These are phyloP conservation scores for Petrocephalus zakoni DNA, from an alignment of 2,113 vertebrate genomes.

Conservation along the genomic window DNA sequence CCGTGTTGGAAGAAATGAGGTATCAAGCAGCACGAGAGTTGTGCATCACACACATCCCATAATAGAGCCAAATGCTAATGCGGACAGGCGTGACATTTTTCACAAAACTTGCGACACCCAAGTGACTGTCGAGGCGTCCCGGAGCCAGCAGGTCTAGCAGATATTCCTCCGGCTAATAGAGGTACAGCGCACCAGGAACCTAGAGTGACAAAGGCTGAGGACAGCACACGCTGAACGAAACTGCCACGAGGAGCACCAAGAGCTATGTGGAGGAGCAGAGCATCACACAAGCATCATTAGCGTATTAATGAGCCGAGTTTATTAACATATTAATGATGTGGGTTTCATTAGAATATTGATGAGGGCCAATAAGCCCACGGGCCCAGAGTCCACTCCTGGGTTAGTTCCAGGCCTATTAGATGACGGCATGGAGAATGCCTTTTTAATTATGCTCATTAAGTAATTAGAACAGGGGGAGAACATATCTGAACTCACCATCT, in stretches of 20 bases:
- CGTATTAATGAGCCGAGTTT: constrained; percentile 30
- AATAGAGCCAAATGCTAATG: neutral
- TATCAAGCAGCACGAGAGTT: neutral
- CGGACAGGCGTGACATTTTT: neutral
- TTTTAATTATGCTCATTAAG: constrained; percentile 58
- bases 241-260: neutral
- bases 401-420: constrained; percentile 52
- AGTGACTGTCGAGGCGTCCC: neutral
- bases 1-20: too few relatives aligned
- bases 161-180: neutral
- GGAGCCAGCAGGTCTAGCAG: neutral
- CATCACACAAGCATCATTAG: constrained; percentile 29
- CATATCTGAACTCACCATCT: constrained; percentile 50
- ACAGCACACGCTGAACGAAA: neutral
- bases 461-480: constrained; percentile 52
- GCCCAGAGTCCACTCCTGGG: constrained; percentile 37
- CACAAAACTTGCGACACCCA: neutral
- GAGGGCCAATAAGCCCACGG: constrained; percentile 37
- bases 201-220: neutral
- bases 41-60: neutral
- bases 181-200: neutral
- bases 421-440: constrained; percentile 45
- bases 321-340: constrained; percentile 32
- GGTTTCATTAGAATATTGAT: constrained; percentile 34
- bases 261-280: neutral